Base-by-base conservation (phyloP, 2,797 vertebrate genomes). In the Danio kyathit region DNA sequence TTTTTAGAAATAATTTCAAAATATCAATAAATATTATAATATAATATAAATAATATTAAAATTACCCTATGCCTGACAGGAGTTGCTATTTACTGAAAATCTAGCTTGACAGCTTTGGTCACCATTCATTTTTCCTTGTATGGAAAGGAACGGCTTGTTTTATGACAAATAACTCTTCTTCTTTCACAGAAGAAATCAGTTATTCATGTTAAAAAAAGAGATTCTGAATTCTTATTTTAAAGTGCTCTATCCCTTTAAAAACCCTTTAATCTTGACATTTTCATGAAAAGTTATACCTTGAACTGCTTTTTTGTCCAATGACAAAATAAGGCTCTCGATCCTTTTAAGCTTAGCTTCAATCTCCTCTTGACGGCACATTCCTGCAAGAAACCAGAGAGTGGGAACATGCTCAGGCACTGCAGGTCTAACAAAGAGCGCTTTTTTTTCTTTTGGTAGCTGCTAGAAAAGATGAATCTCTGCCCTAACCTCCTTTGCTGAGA, bases 291-390 rank as follows among this genome's bases (percentile, higher is more conserved):
- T 44, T 72, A 76, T 83, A 94, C 94, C 88, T 86, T 86, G 86
- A 80, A 88, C 21, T 0, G 92, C 81, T 49, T 91, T 85, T 76
- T 87, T 94, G 86, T 91, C 95, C 67, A 97, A 63, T 54, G 95
- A 94, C 0, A 90, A 92, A 83, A 97, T 93, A 85, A 96, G 87
- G 74, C 70, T 82, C 90, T 96, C 95, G 5, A 98, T 96, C 87
- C 91, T 94, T 12, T 86, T 87, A 51, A 97, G 93, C 70, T 84
- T 95, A 29, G 90, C 88, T 76, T 83, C 91, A 46, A 97, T 86
- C 57, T 94, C 93, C 61, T 95, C 94, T 49, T 95, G 91, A 0
- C 91, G 90, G 76, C 96, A 97, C 72, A 93, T 91, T 8, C 92
- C 96, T 97, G 82, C 66, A 83, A 76, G 69, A 75, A 80, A 64